These are phyloP conservation scores for Aviceda subcristata DNA, from an alignment of 2,113 vertebrate species.

Conservation along the genomic window DNA sequence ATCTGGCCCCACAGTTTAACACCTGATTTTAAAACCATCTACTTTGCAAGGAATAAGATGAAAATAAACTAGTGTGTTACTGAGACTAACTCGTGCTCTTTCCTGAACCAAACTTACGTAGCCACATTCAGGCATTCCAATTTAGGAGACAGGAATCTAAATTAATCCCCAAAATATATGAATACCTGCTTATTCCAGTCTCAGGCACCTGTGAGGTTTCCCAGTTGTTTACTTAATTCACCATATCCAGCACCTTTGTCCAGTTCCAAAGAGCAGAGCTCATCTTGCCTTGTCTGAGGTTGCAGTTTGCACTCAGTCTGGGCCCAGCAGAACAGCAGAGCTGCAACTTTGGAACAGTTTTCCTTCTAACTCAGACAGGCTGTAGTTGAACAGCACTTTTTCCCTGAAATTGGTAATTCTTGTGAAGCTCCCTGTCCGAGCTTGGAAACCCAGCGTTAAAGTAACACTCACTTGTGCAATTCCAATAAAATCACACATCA, in stretches of 20 bases:
- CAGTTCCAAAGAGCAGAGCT: neutral
- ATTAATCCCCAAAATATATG: neutral
- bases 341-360: neutral
- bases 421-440: neutral
- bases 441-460: neutral
- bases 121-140: neutral
- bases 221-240: neutral
- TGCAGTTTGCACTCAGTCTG: neutral
- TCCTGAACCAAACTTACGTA: neutral
- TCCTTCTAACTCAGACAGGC: neutral
- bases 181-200: neutral
- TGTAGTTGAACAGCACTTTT: accelerated
- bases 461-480: neutral
- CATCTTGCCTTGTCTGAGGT: neutral
- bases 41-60: neutral
- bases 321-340: neutral
- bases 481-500: neutral
- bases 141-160: neutral
- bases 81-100: neutral
- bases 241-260: neutral
- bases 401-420: neutral
- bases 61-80: neutral
- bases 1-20: neutral
- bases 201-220: neutral
- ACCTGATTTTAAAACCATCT: neutral